Evolutionary conservation across 2,888 invertebrate genomes (phyloP), one percentile per base, ranked within the genome.

Genomic region (Trisateles emortualis): DNA sequence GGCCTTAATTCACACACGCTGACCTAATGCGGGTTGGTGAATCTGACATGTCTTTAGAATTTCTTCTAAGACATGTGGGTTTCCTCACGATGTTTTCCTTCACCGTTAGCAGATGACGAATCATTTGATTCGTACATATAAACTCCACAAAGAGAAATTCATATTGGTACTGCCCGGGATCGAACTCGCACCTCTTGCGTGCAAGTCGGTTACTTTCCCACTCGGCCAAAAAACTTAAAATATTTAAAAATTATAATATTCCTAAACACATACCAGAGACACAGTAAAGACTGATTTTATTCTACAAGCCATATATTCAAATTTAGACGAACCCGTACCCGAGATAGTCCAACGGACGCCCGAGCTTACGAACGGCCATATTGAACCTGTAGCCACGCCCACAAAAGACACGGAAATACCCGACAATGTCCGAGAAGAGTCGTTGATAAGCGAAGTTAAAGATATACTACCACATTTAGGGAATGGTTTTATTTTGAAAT

Each of bases 401-500:
- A 42, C 80, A 62, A 80, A 16, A 66, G 89, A 88, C 46, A 70
- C 70, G 9, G 88, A 86, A 32, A 92, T 93, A 75, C 93, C 93
- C 0, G 81, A 87, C 56, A 81, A 85, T 76, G 65, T 93, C 56
- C 72, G 88, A 81, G 78, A 90, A 42, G 88, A 92, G 45, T 92
- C 93, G 0, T 84, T 95, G 35, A 94, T 96, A 17, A 90, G 93
- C 17, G 94, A 94, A 86, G 95, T 97, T 0, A 95, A 95, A 72
- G 96, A 96, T 76, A 92, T 98, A 51, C 89, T 99, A 38, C 97
- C 97, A 1, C 95, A 98, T 86, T 91, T 98, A 41, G 97, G 98
- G 0, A 96, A 96, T 73, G 97, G 95, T 0, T 95, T 95, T 58
- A 93, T 96, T 26, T 86, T 97, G 85, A 94, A 94, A 76, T 96